phyloP scores from a whole-genome alignment of 2,113 vertebrate genomes.

The Mellivora capensis region DNA sequence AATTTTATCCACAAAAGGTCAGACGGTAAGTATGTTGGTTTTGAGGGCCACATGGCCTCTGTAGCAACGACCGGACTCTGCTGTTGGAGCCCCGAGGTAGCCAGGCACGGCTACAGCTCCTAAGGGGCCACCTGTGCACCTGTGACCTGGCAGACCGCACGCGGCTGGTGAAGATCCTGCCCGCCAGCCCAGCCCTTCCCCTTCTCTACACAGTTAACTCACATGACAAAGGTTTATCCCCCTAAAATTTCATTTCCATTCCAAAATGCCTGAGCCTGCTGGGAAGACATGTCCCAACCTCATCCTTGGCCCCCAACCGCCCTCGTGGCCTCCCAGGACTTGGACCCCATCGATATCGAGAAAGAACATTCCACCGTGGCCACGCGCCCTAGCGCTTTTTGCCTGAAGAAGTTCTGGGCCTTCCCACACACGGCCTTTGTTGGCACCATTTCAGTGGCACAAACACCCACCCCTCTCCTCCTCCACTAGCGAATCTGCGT shows the following conservation, averaged over 20 bases:
- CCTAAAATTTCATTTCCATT: not conserved
- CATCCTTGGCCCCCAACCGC: fast-evolving
- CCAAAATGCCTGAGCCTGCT: not conserved
- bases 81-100: fast-evolving
- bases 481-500: not conserved
- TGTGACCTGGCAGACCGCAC: fast-evolving
- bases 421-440: no score
- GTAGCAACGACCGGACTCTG: fast-evolving
- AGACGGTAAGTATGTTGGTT: not conserved
- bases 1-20: no score
- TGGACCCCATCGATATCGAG: fast-evolving
- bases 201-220: not conserved
- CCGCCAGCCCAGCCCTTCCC: no score
- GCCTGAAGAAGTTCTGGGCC: not conserved
- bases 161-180: fast-evolving
- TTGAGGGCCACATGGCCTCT: not conserved
- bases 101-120: fast-evolving
- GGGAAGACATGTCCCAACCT: not conserved
- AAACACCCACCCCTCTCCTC: not conserved
- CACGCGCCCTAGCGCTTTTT: not conserved
- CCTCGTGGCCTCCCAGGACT: not conserved
- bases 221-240: not conserved
- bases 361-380: fast-evolving
- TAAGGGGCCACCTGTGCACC: fast-evolving
- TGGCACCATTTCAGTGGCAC: fast-evolving